A percentile compares a stretch with the other conserved stretches of the same genome.
Conservation (phyloP, 2,888 invertebrate species). For the Spilosoma lubricipeda region DNA sequence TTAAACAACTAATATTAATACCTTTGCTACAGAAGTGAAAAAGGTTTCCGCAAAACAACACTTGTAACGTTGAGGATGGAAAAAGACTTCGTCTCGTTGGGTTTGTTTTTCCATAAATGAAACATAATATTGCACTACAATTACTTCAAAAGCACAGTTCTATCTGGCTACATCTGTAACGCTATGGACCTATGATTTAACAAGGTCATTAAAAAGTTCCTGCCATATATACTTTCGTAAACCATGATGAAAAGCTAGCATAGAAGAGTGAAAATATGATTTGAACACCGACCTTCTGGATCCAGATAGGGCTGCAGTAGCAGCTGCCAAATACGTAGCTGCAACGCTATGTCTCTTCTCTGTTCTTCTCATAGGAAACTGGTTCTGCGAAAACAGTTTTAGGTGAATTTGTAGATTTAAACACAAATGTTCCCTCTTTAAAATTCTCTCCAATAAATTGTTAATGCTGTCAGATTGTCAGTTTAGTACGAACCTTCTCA, state of each 20-base stretch:
- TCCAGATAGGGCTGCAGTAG: slow-evolving; percentile 73
- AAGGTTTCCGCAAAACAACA: background rate
- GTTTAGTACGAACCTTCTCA: slow-evolving; percentile 53
- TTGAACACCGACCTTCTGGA: slow-evolving; percentile 56
- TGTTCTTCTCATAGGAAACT: slow-evolving; percentile 44
- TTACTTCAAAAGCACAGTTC: too few relatives aligned
- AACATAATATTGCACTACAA: too few relatives aligned
- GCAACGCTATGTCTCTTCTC: slow-evolving; percentile 74
- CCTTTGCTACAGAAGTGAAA: background rate
- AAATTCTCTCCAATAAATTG: too few relatives aligned
- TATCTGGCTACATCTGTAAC: too few relatives aligned
- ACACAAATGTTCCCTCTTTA: background rate
- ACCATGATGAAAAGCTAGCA: background rate
- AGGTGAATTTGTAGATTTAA: too few relatives aligned
- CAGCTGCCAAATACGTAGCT: slow-evolving; percentile 76
- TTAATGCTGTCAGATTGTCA: background rate
- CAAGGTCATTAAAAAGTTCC: background rate
- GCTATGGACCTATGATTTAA: too few relatives aligned
- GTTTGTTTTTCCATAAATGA: too few relatives aligned
- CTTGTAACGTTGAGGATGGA: too few relatives aligned
- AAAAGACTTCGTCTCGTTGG: too few relatives aligned
- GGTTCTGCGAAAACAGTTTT: slow-evolving; percentile 36
- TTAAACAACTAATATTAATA: background rate
- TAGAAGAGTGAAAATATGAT: background rate
- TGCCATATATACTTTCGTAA: background rate